phyloP scores from a whole-genome alignment of 2,113 vertebrate genomes.

The Amia ocellicauda region DNA sequence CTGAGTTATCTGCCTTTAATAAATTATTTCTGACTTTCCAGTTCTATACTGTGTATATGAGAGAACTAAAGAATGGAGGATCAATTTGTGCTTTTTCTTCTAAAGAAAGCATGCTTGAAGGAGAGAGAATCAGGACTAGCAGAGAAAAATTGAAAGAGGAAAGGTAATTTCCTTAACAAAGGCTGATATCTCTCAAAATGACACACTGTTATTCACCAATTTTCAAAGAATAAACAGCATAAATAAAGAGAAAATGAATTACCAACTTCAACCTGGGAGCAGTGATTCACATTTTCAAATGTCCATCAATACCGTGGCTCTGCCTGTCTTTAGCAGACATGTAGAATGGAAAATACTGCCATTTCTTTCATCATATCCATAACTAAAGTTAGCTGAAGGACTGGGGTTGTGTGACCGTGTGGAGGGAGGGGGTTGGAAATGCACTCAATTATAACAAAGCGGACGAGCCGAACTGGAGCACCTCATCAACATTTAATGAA shows the following conservation, averaged over 20 bases:
- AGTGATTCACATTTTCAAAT: slow-evolving; percentile 39
- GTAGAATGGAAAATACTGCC: slow-evolving; percentile 18
- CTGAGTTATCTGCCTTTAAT: too few species aligned
- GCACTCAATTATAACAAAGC: slow-evolving; percentile 15
- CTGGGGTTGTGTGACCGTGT: background rate
- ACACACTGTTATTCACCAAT: slow-evolving; percentile 54
- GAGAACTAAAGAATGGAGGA: too few species aligned
- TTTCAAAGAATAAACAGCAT: slow-evolving; percentile 44
- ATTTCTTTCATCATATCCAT: background rate
- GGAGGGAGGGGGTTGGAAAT: slow-evolving; percentile 10
- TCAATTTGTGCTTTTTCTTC: slow-evolving; percentile 51
- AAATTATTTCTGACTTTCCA: too few species aligned
- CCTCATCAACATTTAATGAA: slow-evolving; percentile 42
- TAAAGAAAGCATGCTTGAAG: slow-evolving; percentile 24
- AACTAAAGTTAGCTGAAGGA: background rate
- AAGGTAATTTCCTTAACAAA: slow-evolving; percentile 59
- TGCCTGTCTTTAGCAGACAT: background rate
- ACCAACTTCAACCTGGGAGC: slow-evolving; percentile 45
- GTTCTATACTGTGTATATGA: too few species aligned
- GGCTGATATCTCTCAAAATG: slow-evolving; percentile 50
- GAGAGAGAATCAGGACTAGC: slow-evolving; percentile 33
- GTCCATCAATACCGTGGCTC: slow-evolving; percentile 19
- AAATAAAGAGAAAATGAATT: slow-evolving; percentile 38
- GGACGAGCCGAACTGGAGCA: slow-evolving; percentile 19
- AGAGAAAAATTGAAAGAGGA: slow-evolving; percentile 40